phyloP scores from a whole-genome alignment of 2,797 vertebrate genomes.

The Silurus lanzhouensis region DNA sequence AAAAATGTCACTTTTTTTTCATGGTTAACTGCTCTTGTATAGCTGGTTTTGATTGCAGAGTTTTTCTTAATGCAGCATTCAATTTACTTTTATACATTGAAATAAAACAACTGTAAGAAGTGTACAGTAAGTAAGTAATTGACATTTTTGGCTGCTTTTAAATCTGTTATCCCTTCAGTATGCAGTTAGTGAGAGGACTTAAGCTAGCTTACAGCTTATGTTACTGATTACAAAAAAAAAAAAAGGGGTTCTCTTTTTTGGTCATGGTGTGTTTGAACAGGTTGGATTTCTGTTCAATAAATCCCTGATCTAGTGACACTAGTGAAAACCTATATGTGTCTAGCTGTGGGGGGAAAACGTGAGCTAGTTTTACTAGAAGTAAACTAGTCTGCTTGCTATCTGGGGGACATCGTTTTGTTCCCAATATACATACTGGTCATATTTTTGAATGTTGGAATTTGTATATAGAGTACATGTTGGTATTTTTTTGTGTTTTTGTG shows the following conservation, averaged over 20 bases:
- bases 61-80: background rate
- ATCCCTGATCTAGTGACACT: background rate
- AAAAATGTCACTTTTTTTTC: slow-evolving; percentile 5
- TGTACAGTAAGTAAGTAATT: no score
- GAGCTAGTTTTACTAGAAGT: background rate
- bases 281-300: background rate
- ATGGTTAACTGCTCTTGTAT: background rate
- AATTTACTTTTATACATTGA: background rate
- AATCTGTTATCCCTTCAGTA: background rate
- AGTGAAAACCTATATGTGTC: background rate
- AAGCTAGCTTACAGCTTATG: background rate
- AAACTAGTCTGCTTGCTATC: background rate
- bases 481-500: background rate
- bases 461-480: background rate
- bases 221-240: background rate
- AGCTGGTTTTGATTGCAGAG: background rate
- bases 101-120: background rate
- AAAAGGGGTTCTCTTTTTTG: background rate
- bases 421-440: background rate
- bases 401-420: background rate
- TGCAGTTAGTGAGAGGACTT: background rate
- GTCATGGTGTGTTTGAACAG: background rate
- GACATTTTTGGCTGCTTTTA: background rate
- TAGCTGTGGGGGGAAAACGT: background rate
- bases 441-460: background rate